Evolutionary conservation across 2,888 invertebrate species (phyloP).

Genomic region (Cataglyphis livida): DNA sequence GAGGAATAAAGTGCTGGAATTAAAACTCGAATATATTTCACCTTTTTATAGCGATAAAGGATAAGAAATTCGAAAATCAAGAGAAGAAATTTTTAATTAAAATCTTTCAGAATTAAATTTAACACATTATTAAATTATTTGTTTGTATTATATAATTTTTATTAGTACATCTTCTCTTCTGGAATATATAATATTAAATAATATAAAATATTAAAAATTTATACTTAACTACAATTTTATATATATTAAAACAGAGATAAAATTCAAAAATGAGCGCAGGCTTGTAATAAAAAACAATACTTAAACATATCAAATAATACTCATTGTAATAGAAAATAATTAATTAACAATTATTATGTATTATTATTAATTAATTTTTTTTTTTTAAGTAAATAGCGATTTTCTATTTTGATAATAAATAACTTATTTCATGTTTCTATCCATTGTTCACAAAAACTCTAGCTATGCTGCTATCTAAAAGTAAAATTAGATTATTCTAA

Average conservation of each 20-base stretch:
- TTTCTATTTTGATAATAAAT: background rate
- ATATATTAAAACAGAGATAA: background rate
- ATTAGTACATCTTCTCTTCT: background rate
- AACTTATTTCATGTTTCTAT: background rate
- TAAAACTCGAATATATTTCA: background rate
- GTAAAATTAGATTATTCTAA: constrained; percentile 14
- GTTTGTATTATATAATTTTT: background rate
- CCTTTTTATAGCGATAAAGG: background rate
- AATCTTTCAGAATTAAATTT: background rate
- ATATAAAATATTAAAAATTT: background rate
- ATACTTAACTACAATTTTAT: background rate
- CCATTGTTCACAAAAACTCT: background rate
- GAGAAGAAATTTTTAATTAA: background rate
- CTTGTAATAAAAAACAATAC: background rate
- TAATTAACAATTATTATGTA: background rate
- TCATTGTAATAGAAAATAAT: background rate
- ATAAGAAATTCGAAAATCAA: background rate
- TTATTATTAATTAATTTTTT: background rate
- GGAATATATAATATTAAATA: too few species aligned
- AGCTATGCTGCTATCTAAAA: background rate
- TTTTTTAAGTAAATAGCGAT: background rate
- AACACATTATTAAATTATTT: background rate
- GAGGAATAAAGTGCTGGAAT: background rate
- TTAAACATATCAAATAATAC: background rate
- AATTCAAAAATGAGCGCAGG: background rate